Base-by-base conservation (phyloP, 2,888 invertebrate species). In the Myopa tessellatipennis region DNA sequence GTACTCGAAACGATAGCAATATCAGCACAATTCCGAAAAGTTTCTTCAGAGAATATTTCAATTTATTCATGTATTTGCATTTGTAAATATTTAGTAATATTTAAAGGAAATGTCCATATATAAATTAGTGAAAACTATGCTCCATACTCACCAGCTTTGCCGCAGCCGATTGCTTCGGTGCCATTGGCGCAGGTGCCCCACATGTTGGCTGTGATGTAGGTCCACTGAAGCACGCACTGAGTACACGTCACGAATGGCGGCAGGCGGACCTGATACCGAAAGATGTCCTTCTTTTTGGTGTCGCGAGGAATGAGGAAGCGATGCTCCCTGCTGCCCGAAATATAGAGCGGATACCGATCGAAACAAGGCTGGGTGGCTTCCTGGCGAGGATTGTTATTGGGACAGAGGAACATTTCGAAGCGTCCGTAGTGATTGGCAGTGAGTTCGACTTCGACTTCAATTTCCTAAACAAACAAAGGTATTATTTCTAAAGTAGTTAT, bases 181-280 rank as follows among this genome's bases (percentile, higher is more conserved):
- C 96, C 96, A 87, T 96, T 96, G 0, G 92, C 89, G 85, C 96
- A 96, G 34, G 92, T 92, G 7, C 97, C 97, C 97, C 97, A 97
- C 93, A 96, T 96, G 86, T 97, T 97, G 76, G 87, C 87, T 36
- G 97, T 96, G 83, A 94, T 95, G 88, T 97, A 97, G 77, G 94
- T 96, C 97, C 97, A 97, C 86, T 97, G 96, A n/a, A 97, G 87
- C 5, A 97, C 95, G 85, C 97, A 97, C 84, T 96, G 96, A 0
- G 94, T 93, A 85, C 97, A 97, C 0, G 95, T 95, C 4, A 97
- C 88, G 84, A 94, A 95, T 0, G 95, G 91, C 0, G 97, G 97
- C 72, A 97, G 90, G 4, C 93, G 91, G 0, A 96, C 95, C 80
- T 92, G 91, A 87, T 96, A 95, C 77, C 93, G 91, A 83, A 93